A percentile compares a stretch with the other conserved stretches of the same genome.
Evolutionary conservation across 2,888 invertebrate genomes (phyloP).

Genomic region (Automeris io): DNA sequence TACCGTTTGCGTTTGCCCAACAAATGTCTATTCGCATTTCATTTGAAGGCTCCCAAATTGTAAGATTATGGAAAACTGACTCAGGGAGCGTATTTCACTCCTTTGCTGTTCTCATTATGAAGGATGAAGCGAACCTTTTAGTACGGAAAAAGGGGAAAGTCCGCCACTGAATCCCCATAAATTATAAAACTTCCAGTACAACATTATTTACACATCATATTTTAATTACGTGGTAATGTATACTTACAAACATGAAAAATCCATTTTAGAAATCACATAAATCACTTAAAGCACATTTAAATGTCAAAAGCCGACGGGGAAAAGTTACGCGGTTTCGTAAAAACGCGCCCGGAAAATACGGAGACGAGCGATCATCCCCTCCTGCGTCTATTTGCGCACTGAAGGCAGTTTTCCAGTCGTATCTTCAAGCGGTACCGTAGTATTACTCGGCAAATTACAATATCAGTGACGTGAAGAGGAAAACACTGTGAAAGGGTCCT

Average conservation of each 20-base stretch:
- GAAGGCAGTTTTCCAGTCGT: constrained; percentile 38
- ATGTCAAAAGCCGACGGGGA: background rate
- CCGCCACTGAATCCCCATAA: no score
- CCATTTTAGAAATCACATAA: constrained; percentile 6
- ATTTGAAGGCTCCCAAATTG: no score
- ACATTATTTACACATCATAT: no score
- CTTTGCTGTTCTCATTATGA: no score
- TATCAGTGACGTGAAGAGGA: constrained; percentile 11
- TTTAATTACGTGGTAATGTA: no score
- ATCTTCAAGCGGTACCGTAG: constrained; percentile 52
- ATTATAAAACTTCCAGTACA: no score
- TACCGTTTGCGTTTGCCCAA: no score
- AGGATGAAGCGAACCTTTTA: no score
- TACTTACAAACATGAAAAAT: constrained; percentile 5
- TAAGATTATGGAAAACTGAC: no score
- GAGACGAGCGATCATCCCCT: constrained; percentile 33
- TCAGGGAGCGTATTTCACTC: no score
- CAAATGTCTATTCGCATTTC: no score
- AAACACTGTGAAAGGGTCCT: constrained; percentile 6
- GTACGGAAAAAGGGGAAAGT: no score
- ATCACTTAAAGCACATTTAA: background rate
- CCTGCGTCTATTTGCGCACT: constrained; percentile 42
- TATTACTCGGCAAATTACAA: constrained; percentile 41
- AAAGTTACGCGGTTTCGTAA: constrained; percentile 43
- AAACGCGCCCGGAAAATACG: constrained; percentile 17